Evolutionary conservation across 2,113 vertebrate species (phyloP), one percentile per base, ranked within the genome.

Genomic region (Casuarius casuarius): DNA sequence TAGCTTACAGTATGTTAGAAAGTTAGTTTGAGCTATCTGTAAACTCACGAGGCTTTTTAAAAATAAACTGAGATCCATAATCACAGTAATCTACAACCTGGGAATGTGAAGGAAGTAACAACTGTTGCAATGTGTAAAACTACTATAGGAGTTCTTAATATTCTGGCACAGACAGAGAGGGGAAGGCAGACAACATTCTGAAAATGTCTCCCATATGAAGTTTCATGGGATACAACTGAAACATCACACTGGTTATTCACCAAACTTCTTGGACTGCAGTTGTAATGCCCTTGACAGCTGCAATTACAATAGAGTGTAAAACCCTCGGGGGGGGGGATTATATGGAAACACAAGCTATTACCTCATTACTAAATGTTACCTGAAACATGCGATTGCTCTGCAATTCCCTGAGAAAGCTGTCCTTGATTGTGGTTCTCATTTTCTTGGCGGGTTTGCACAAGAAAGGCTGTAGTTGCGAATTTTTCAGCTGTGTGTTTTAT

Each of bases 401-500:
- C 97, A 25, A 22, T 4, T 56, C 42, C 62, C 9, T 98, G 96
- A 20, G 89, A 10, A 5, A 94, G 28, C 95, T 94, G 95, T 33
- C 70, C 48, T 13, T 26, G 76, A 33, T 84, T 87, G 65, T 95
- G 94, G 44, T 91, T 85, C 67, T 97, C 40, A 42, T 49, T 81
- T 21, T 88, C 40, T 7, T 9, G 82, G 59, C 10, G 92, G 17
- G 4, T 78, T 14, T 98, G 96, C 92, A 97, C 89, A 33, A 98
- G 98, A 78, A 98, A 97, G 71, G 93, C 78, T 6, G 96, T 97
- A 52, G 97, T 12, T 1, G 44, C 81, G 90, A 98, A 97, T 26
- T 88, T 77, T 26, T 80, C 96, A 14, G 93, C 70, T 13, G n/a
- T 49, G 95, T 98, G 97, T 63, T 49, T 96, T 38, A 98, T 9